phyloP scores from a whole-genome alignment of 2,888 invertebrate species.

The Agrochola litura region DNA sequence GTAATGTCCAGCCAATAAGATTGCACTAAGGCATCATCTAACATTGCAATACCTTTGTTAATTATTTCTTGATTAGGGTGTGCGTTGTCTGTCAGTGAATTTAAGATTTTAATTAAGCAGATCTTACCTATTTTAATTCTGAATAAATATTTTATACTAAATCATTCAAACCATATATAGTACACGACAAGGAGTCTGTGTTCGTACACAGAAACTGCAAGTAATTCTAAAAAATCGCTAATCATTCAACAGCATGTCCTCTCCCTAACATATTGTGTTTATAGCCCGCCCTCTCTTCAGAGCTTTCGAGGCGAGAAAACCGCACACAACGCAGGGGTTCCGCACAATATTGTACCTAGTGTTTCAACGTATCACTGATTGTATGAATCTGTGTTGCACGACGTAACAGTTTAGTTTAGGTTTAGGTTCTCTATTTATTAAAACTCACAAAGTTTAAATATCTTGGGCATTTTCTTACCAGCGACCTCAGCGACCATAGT shows the following conservation, averaged over 20 bases:
- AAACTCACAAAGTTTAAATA: too few species aligned
- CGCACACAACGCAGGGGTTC: constrained; percentile 19
- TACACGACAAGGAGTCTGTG: not conserved
- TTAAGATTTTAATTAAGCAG: too few species aligned
- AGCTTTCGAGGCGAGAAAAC: constrained; percentile 31
- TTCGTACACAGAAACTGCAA: not conserved
- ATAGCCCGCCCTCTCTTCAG: constrained; percentile 21
- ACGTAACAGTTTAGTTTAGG: not conserved
- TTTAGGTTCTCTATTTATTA: too few species aligned
- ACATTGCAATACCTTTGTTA: not conserved
- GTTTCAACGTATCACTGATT: constrained; percentile 13
- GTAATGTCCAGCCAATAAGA: not conserved
- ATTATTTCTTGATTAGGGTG: not conserved
- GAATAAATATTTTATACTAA: too few species aligned
- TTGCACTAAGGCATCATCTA: not conserved
- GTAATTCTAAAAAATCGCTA: constrained; percentile 3
- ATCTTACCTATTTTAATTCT: too few species aligned
- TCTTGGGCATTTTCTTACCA: too few species aligned
- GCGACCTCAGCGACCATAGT: too few species aligned
- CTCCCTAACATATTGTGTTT: constrained; percentile 27
- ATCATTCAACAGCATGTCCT: not conserved
- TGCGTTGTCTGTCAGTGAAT: too few species aligned
- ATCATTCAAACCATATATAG: not conserved
- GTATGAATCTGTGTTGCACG: constrained; percentile 10
- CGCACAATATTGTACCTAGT: constrained; percentile 24